Percentiles rank a stretch among this genome's conserved stretches.
phyloP scores from a whole-genome alignment of 1,140 invertebrate species.

The Drosophila littoralis region DNA sequence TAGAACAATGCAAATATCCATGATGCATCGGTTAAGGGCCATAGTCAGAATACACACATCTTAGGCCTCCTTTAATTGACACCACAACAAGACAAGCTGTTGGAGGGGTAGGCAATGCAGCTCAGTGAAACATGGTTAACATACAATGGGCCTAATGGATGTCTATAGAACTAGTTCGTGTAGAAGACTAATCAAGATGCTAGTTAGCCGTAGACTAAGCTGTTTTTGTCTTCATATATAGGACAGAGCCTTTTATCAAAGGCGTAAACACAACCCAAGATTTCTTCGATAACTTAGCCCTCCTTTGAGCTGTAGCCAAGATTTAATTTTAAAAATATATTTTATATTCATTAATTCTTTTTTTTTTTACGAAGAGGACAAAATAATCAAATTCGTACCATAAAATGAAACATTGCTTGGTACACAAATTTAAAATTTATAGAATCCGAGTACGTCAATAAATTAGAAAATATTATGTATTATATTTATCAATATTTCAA shows the following conservation, averaged over 20 bases:
- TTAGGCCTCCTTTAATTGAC: not conserved
- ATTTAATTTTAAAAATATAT: no score
- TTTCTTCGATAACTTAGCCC: not conserved
- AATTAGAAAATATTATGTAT: no score
- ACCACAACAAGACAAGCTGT: not conserved
- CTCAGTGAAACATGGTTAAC: not conserved
- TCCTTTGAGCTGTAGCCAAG: no score
- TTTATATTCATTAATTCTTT: no score
- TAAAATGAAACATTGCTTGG: no score
- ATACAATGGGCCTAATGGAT: not conserved
- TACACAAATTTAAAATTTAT: no score
- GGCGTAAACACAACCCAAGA: not conserved
- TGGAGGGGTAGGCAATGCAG: not conserved
- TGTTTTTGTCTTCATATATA: not conserved
- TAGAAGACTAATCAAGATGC: not conserved
- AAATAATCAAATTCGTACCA: no score
- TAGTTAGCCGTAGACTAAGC: not conserved
- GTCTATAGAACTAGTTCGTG: not conserved
- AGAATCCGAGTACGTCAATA: no score
- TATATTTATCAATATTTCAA: no score
- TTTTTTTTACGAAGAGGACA: no score
- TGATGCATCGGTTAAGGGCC: slow-evolving; percentile 3
- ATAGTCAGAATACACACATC: not conserved
- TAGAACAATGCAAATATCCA: slow-evolving; percentile 3
- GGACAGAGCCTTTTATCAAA: not conserved